Evolutionary conservation across 2,797 vertebrate species (phyloP).

Genomic region (Galago senegalensis): DNA sequence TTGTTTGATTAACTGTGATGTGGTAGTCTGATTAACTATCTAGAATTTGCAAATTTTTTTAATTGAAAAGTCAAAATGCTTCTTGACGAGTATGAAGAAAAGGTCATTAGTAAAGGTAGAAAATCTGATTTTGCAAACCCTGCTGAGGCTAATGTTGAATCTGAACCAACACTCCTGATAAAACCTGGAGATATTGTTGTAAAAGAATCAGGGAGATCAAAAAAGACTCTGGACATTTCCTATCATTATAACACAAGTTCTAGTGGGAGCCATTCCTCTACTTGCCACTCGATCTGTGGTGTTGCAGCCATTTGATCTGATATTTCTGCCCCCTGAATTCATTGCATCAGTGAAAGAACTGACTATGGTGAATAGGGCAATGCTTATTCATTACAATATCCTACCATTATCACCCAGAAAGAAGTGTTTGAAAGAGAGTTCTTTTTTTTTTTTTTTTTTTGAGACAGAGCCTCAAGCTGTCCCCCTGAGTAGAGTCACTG

Average conservation of each 20-base stretch:
- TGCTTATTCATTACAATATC: slow-evolving; percentile 89
- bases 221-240: slow-evolving; percentile 61
- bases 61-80: no score
- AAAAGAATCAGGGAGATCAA: slow-evolving; percentile 85
- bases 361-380: slow-evolving; percentile 93
- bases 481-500: no score
- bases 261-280: slow-evolving; percentile 79
- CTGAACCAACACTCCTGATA: slow-evolving; percentile 76
- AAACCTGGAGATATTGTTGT: slow-evolving; percentile 89
- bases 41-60: no score
- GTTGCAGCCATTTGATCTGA: slow-evolving; percentile 92
- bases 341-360: slow-evolving; percentile 89
- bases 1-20: no score
- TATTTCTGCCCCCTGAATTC: slow-evolving; percentile 90
- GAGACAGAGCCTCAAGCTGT: no score
- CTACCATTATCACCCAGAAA: slow-evolving; percentile 89
- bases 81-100: no score
- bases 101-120: slow-evolving; percentile 80
- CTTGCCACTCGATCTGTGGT: slow-evolving; percentile 88
- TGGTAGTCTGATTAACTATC: no score
- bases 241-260: slow-evolving; percentile 90
- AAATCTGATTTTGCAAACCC: slow-evolving; percentile 69
- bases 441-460: no score
- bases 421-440: slow-evolving; percentile 91
- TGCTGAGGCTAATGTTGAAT: slow-evolving; percentile 55